Evolutionary conservation across 2,113 vertebrate genomes (phyloP).

Genomic region (Cyprinodon brontotheroides): DNA sequence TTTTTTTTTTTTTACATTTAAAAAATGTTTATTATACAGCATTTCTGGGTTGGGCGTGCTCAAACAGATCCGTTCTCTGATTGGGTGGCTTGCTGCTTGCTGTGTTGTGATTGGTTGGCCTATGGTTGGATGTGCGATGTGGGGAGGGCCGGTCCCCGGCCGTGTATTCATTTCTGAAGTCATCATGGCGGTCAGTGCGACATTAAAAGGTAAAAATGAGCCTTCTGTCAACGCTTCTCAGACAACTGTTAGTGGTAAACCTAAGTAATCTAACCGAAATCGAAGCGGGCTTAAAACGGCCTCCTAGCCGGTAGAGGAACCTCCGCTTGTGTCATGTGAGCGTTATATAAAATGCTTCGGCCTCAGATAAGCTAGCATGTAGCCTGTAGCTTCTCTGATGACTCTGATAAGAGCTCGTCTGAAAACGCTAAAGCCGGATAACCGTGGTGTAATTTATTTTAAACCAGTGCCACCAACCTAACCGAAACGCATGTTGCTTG

Average conservation of each 20-base stretch:
- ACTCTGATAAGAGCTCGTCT: not conserved
- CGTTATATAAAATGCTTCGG: conserved; percentile 9
- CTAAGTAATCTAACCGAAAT: not conserved
- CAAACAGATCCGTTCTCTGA: rapidly evolving
- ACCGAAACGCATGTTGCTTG: not conserved
- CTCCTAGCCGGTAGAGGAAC: rapidly evolving
- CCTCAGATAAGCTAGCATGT: conserved; percentile 47
- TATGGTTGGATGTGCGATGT: conserved; percentile 14
- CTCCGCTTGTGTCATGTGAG: not conserved
- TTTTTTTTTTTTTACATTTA: not conserved
- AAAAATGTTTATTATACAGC: not conserved
- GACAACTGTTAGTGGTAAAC: no score
- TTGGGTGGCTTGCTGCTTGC: conserved; percentile 2
- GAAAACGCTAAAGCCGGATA: not conserved
- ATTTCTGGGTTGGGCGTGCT: conserved; percentile 30
- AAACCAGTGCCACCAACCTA: not conserved
- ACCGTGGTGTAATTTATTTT: not conserved
- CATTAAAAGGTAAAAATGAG: conserved; percentile 73
- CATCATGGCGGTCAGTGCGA: conserved; percentile 80
- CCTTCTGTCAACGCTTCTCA: conserved; percentile 19
- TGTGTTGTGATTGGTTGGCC: conserved; percentile 63
- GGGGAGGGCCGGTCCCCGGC: conserved; percentile 27
- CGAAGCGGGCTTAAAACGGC: not conserved
- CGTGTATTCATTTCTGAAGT: conserved; percentile 77
- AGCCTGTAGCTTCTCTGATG: conserved; percentile 28